Conservation (phyloP, 1,140 invertebrate species). For the Contarinia nasturtii region DNA sequence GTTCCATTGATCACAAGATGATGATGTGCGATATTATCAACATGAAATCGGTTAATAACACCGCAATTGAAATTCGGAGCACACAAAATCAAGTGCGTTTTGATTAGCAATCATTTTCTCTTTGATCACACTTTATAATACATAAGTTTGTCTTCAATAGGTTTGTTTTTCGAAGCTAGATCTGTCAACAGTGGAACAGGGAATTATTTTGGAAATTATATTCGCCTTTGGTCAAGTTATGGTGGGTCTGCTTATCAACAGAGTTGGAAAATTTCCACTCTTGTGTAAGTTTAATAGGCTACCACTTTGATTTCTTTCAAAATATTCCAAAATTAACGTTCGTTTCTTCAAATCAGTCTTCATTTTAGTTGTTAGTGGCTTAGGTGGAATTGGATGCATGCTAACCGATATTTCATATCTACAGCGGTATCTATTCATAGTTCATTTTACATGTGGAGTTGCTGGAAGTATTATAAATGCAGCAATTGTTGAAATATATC, state of each 20-base stretch:
- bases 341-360: too few species aligned
- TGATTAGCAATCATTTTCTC: too few species aligned
- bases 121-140: too few species aligned
- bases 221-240: constrained; percentile 8
- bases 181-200: constrained; percentile 7
- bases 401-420: constrained; percentile 3
- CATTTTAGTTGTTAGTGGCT: constrained; percentile 4
- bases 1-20: constrained; percentile 2
- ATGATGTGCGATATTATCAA: constrained; percentile 12
- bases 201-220: constrained; percentile 7
- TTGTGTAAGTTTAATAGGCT: too few species aligned
- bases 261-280: constrained; percentile 6
- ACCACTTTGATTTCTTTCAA: too few species aligned
- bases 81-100: too few species aligned
- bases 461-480: constrained; percentile 12
- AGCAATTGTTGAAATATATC: constrained; percentile 14
- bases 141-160: too few species aligned
- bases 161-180: constrained; percentile 7
- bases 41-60: not conserved
- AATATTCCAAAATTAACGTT: too few species aligned
- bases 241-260: constrained; percentile 7
- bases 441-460: constrained; percentile 9
- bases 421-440: constrained; percentile 6
- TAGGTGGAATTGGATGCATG: constrained; percentile 4
- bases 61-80: not conserved